Evolutionary conservation across 2,888 invertebrate species (phyloP).

Genomic region (Eristalis tenax): DNA sequence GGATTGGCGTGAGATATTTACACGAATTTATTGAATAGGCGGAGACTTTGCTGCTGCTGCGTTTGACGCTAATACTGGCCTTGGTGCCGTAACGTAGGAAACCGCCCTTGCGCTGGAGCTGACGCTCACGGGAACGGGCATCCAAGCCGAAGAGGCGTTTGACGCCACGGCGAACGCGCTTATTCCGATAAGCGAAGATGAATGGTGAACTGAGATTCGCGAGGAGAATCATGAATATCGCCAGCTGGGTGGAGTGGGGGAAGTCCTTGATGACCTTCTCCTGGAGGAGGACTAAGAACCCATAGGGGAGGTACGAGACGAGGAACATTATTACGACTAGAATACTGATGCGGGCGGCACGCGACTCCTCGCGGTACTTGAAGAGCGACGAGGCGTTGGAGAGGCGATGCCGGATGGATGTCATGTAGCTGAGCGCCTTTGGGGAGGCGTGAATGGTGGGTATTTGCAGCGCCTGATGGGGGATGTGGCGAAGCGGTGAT

Average conservation of each 20-base stretch:
- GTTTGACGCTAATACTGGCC: slow-evolving; percentile 76
- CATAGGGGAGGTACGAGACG: slow-evolving; percentile 81
- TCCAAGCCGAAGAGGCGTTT: slow-evolving; percentile 80
- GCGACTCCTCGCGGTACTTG: slow-evolving; percentile 92
- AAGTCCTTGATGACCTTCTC: slow-evolving; percentile 78
- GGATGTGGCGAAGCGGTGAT: slow-evolving; percentile 75
- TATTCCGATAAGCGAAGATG: slow-evolving; percentile 81
- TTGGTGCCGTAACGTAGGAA: slow-evolving; percentile 73
- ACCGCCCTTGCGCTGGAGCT: slow-evolving; percentile 77
- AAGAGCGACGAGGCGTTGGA: slow-evolving; percentile 93
- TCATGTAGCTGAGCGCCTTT: slow-evolving; percentile 83
- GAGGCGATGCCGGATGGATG: slow-evolving; percentile 89
- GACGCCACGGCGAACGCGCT: slow-evolving; percentile 81
- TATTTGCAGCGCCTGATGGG: slow-evolving; percentile 77
- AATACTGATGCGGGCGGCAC: slow-evolving; percentile 92
- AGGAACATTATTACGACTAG: slow-evolving; percentile 81
- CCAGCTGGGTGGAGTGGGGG: slow-evolving; percentile 78
- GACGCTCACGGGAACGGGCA: slow-evolving; percentile 75
- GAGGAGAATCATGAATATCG: slow-evolving; percentile 80
- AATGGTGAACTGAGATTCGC: slow-evolving; percentile 81
- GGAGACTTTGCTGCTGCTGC: slow-evolving; percentile 80
- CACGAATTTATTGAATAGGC: slow-evolving; percentile 80
- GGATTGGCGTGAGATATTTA: slow-evolving; percentile 78
- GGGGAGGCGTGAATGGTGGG: slow-evolving; percentile 80
- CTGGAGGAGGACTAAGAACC: slow-evolving; percentile 79